These are phyloP conservation scores for Ips typographus DNA, from an alignment of 1,140 invertebrate species.

Conservation along the genomic window DNA sequence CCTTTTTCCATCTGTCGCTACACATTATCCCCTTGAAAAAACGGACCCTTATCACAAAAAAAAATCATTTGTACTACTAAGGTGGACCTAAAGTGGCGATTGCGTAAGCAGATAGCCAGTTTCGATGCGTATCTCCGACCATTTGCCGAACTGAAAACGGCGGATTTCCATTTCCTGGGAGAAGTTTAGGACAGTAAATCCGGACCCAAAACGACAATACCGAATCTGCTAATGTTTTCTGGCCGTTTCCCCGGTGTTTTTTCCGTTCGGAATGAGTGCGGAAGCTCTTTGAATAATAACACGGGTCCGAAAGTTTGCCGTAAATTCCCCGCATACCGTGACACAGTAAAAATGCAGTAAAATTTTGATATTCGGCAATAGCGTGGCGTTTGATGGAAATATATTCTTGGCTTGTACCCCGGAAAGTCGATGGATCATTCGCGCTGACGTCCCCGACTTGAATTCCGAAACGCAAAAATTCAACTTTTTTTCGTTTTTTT, in stretches of 20 bases:
- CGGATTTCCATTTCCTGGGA: conserved; percentile 7
- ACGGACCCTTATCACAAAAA: background rate
- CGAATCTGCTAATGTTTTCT: background rate
- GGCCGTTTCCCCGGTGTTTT: background rate
- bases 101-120: conserved; percentile 12
- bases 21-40: conserved; percentile 2
- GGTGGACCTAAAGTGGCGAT: conserved; percentile 12
- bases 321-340: background rate
- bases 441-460: conserved; percentile 1
- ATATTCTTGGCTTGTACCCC: conserved; percentile 9
- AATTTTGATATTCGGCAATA: conserved; percentile 2
- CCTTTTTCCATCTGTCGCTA: conserved; percentile 7
- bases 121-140: conserved; percentile 9
- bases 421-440: conserved; percentile 9
- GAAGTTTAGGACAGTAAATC: conserved; percentile 1
- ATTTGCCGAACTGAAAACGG: conserved; percentile 8
- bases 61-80: conserved; percentile 12
- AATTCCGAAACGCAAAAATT: background rate
- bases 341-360: conserved; percentile 6
- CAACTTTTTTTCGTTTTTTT: background rate
- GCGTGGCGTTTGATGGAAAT: conserved; percentile 7
- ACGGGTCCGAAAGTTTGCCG: background rate
- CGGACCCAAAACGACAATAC: background rate
- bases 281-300: background rate
- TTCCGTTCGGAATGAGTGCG: background rate